phyloP scores from a whole-genome alignment of 1,140 invertebrate species.

The Brachionus plicatilis region DNA sequence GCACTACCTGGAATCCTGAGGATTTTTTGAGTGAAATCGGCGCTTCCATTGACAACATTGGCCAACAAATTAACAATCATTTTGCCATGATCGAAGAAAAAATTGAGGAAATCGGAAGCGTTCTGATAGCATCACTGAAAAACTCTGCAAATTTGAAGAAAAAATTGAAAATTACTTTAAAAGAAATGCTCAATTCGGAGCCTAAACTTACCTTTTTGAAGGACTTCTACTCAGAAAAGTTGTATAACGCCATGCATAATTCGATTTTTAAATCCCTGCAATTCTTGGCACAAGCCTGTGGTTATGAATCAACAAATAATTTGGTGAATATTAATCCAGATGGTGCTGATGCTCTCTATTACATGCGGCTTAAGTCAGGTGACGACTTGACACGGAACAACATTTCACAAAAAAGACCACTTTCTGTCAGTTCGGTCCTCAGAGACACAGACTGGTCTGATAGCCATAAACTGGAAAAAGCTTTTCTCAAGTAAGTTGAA shows the following conservation, averaged over 20 bases:
- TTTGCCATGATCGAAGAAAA: conserved; percentile 49
- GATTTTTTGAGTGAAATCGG: conserved; percentile 48
- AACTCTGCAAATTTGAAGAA: conserved; percentile 44
- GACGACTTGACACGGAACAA: conserved; percentile 6
- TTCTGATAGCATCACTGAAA: conserved; percentile 44
- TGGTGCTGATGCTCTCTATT: neutral
- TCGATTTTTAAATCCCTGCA: neutral
- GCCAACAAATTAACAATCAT: conserved; percentile 45
- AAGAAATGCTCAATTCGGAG: conserved; percentile 7
- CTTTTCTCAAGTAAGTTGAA: conserved; percentile 10
- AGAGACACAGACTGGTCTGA: conserved; percentile 8
- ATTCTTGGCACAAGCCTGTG: neutral
- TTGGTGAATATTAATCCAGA: neutral
- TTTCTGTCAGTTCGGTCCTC: conserved; percentile 9
- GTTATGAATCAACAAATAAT: neutral
- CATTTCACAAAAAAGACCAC: neutral
- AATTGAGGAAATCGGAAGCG: conserved; percentile 48
- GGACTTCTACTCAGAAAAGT: conserved; percentile 48
- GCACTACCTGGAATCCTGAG: conserved; percentile 49
- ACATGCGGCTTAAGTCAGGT: conserved; percentile 16
- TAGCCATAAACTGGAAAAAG: neutral
- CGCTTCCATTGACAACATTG: conserved; percentile 44
- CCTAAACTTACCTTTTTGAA: conserved; percentile 13
- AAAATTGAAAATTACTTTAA: conserved; percentile 41
- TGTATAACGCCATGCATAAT: conserved; percentile 47